These are phyloP conservation scores for Nestor notabilis DNA, from an alignment of 2,113 vertebrate species.

Conservation along the genomic window DNA sequence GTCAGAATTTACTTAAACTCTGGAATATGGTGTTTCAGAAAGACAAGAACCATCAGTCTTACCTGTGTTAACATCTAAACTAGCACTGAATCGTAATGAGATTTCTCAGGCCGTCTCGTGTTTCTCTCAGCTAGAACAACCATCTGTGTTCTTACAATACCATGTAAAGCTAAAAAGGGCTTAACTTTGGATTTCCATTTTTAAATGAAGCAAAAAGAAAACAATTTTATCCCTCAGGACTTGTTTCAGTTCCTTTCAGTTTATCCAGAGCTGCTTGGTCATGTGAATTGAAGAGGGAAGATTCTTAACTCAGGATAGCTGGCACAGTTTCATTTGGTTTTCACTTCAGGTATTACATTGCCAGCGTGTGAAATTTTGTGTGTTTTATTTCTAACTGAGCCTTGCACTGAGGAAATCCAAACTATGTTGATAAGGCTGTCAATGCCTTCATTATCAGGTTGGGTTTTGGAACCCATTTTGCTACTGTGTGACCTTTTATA, in stretches of 20 bases:
- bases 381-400: not conserved
- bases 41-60: not conserved
- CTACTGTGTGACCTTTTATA: constrained; percentile 17
- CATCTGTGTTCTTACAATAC: not conserved
- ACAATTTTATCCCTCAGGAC: not conserved
- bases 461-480: not conserved
- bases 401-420: not conserved
- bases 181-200: not conserved
- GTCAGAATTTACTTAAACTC: not conserved
- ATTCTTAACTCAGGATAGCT: not conserved
- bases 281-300: not conserved
- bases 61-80: not conserved
- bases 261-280: not conserved
- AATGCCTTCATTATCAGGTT: not conserved
- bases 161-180: not conserved
- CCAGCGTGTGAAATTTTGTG: not conserved
- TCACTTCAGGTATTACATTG: not conserved
- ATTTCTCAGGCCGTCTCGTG: not conserved
- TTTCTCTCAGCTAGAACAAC: not conserved
- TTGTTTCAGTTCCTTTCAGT: not conserved
- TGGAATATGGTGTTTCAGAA: not conserved
- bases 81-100: not conserved
- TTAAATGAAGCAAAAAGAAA: not conserved
- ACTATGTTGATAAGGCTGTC: not conserved
- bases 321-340: not conserved